Percentiles rank a stretch among this genome's conserved stretches.
Evolutionary conservation across 2,888 invertebrate species (phyloP).

Genomic region (Cephalotes varians): DNA sequence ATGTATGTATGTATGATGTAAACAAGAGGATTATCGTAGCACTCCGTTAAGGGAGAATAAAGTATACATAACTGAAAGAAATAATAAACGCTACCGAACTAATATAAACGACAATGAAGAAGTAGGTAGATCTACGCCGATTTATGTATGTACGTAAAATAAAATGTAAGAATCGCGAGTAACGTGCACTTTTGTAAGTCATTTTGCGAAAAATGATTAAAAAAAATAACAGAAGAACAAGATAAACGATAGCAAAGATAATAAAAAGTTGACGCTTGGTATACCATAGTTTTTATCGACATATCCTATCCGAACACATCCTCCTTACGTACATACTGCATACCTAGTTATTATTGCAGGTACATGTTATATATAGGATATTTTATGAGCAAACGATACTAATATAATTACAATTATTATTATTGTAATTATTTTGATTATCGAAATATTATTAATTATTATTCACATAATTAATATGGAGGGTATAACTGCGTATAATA

Average conservation of each 20-base stretch:
- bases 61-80: constrained; percentile 53
- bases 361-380: constrained; percentile 82
- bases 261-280: constrained; percentile 79
- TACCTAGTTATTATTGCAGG: constrained; percentile 81
- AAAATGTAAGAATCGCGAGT: constrained; percentile 68
- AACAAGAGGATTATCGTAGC: constrained; percentile 66
- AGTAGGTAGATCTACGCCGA: constrained; percentile 76
- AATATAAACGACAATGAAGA: constrained; percentile 76
- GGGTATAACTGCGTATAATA: constrained; percentile 69
- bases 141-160: constrained; percentile 74
- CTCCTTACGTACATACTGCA: constrained; percentile 83
- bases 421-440: constrained; percentile 68
- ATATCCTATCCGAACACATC: constrained; percentile 85
- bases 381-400: constrained; percentile 83
- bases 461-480: constrained; percentile 64
- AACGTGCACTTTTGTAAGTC: constrained; percentile 79
- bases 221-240: constrained; percentile 43
- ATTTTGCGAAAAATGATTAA: constrained; percentile 68
- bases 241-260: constrained; percentile 64
- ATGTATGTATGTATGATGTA: constrained; percentile 54
- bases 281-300: constrained; percentile 84
- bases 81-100: constrained; percentile 67
- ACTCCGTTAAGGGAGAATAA: constrained; percentile 67
- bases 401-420: constrained; percentile 78
- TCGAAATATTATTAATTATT: constrained; percentile 53